Evolutionary conservation across 2,797 vertebrate species (phyloP).

Genomic region (Phrynocephalus forsythii): DNA sequence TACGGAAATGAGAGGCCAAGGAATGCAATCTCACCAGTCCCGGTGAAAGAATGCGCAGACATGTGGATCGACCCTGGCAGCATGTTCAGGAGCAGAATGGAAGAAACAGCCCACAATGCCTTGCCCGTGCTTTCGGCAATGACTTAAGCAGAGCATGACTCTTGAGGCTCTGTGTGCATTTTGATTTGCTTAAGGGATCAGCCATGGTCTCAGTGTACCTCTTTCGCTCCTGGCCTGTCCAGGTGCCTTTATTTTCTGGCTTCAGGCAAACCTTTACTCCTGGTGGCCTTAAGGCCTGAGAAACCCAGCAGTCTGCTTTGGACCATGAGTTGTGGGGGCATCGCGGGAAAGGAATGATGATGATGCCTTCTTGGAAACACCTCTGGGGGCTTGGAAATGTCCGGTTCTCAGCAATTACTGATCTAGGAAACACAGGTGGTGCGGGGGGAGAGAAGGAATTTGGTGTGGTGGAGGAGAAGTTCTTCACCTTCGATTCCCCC

Average conservation of each 20-base stretch:
- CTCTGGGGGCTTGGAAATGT: not conserved
- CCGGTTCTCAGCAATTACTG: not conserved
- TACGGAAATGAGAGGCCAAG: not conserved
- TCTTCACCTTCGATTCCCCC: too few relatives aligned
- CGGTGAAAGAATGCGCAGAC: not conserved
- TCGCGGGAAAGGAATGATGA: not conserved
- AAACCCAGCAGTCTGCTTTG: not conserved
- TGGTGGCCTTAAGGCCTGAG: too few relatives aligned
- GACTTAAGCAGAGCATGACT: not conserved
- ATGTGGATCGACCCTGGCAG: not conserved
- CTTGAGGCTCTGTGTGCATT: fast-evolving
- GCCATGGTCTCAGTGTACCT: not conserved
- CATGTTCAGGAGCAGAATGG: too few relatives aligned
- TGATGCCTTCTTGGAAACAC: not conserved
- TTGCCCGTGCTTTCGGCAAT: not conserved
- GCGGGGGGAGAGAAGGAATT: not conserved
- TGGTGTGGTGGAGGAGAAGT: not conserved
- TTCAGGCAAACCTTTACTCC: not conserved
- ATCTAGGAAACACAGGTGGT: not conserved
- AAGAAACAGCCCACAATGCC: not conserved
- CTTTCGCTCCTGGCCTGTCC: not conserved
- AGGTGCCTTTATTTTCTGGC: not conserved
- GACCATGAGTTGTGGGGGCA: not conserved
- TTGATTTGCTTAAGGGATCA: not conserved
- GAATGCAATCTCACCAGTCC: not conserved